A percentile compares a stretch with the other conserved stretches of the same genome.
These are phyloP conservation scores for Danio aesculapii DNA, from an alignment of 2,797 vertebrate genomes.

Conservation along the genomic window DNA sequence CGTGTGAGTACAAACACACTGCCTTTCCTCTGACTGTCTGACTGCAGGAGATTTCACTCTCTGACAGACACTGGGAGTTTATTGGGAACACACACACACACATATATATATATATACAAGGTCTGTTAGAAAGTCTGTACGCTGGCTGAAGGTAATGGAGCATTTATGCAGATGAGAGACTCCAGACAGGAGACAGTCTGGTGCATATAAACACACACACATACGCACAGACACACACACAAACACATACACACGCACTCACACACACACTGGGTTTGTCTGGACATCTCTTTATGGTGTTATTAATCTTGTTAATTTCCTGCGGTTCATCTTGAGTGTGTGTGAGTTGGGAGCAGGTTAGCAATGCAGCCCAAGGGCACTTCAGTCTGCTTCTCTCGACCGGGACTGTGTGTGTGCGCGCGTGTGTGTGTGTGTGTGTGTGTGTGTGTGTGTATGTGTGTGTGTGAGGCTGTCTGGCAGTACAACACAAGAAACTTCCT, in stretches of 20 bases:
- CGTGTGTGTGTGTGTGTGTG: constrained; percentile 19
- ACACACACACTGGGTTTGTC: constrained; percentile 33
- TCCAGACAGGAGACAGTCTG: constrained; percentile 44
- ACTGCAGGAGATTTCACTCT: constrained; percentile 14
- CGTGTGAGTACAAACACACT: constrained; percentile 85
- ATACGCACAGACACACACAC: constrained; percentile 17
- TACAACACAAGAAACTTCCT: constrained; percentile 16
- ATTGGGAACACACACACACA: constrained; percentile 32
- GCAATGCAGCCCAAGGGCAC: constrained; percentile 8
- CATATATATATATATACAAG: neutral
- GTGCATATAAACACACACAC: constrained; percentile 36
- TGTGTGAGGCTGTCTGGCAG: neutral
- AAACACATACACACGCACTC: neutral
- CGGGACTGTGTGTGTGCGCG: constrained; percentile 1
- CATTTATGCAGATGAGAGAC: constrained; percentile 42
- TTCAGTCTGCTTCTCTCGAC: constrained; percentile 14
- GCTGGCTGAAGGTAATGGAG: constrained; percentile 40
- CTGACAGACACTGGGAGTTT: constrained; percentile 19
- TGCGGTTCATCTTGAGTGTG: constrained; percentile 18
- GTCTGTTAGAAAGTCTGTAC: constrained; percentile 10
- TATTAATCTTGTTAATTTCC: constrained; percentile 26
- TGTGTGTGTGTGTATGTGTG: neutral
- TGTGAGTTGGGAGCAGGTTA: constrained; percentile 21
- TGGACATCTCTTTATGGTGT: constrained; percentile 25
- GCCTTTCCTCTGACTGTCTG: constrained; percentile 5